Base-by-base conservation (phyloP, 2,888 invertebrate species). In the Aleiodes testaceus region DNA sequence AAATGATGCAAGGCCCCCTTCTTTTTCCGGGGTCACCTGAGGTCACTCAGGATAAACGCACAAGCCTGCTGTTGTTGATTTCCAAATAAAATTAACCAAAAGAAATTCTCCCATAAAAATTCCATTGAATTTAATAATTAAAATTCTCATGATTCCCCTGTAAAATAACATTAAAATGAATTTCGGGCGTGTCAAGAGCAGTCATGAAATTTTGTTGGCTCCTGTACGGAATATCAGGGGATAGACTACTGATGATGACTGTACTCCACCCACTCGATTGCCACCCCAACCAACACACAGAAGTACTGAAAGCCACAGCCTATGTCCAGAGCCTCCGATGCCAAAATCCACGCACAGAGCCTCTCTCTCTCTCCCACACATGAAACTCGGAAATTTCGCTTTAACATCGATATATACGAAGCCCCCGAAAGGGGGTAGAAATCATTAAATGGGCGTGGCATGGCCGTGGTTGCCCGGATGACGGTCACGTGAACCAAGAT, bases 381-480 rank as follows among this genome's bases (percentile, higher is more conserved):
- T 78, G 79, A 78, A 42, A 22, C 44, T 47, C 18, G 20, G 70
- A 67, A 45, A 69, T 63, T 55, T 59, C 36, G 59, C 59, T 36
- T 42, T 59, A 11, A 2, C 26, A 16, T 50, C 18, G 50, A 18
- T n/a, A 59, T 59, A 14, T 53, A 59, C 42, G 42, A 26, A 36
- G 59, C 42, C 42, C 59, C 59, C 69, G 59, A 79, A 82, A 83
- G 83, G 85, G 87, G 87, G 87, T 87, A 85, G 87, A 87, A 87
- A 87, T 87, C 87, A 87, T 87, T 87, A 87, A 87, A 87, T 79
- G 87, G 87, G 87, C 87, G 87, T 87, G 87, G 86, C 86, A 83
- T 84, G 81, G 81, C 82, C 81, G 84, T 85, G 84, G 87, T 87
- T 87, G 84, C 86, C 86, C 86, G 87, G 87, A 87, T 87, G 87